Evolutionary conservation across 1,140 invertebrate species (phyloP).

Genomic region (Zaprionus africanus): DNA sequence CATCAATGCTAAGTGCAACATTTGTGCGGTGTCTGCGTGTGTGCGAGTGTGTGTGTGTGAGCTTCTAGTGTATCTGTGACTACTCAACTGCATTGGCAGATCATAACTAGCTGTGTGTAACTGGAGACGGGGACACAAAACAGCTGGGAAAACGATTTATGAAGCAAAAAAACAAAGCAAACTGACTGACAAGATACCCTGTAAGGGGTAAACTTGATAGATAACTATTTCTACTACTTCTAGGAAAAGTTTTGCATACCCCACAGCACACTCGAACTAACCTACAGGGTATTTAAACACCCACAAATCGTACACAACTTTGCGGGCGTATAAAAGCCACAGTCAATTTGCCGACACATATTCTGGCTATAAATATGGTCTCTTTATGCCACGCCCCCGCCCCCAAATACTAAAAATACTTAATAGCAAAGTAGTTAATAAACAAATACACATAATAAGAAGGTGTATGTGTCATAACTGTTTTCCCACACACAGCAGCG

Average conservation of each 20-base stretch:
- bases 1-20: slow-evolving; percentile 56
- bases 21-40: slow-evolving; percentile 17
- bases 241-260: not conserved
- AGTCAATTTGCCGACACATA: slow-evolving; percentile 46
- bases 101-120: slow-evolving; percentile 33
- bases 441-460: slow-evolving; percentile 5
- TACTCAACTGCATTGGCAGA: slow-evolving; percentile 41
- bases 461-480: slow-evolving; percentile 6
- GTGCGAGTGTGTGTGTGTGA: slow-evolving; percentile 5
- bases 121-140: slow-evolving; percentile 27
- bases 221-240: not conserved
- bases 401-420: not conserved
- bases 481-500: slow-evolving; percentile 4
- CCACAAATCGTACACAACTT: slow-evolving; percentile 32
- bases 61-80: not conserved
- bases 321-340: slow-evolving; percentile 50
- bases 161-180: slow-evolving; percentile 18
- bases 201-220: not conserved
- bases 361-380: slow-evolving; percentile 21
- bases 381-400: slow-evolving; percentile 1
- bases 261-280: too few relatives aligned
- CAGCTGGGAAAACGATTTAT: slow-evolving; percentile 45
- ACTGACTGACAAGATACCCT: slow-evolving; percentile 3
- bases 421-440: not conserved
- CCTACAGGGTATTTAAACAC: slow-evolving; percentile 37